These are phyloP conservation scores for Anodontia alba DNA, from an alignment of 2,888 invertebrate species.

Conservation along the genomic window DNA sequence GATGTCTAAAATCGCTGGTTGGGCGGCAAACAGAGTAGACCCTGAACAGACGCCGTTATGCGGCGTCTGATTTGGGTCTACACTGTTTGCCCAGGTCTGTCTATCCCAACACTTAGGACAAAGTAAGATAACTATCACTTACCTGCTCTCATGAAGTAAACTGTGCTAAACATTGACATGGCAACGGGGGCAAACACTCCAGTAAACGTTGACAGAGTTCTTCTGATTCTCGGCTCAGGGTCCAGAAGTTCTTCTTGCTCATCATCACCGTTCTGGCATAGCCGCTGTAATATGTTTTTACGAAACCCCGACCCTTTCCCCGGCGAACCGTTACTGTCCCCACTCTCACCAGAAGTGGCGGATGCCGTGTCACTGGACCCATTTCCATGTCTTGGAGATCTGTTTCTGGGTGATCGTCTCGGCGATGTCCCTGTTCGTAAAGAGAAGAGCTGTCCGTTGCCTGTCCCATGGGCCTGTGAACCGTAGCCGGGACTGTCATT, in stretches of 20 bases:
- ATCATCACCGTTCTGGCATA: not conserved
- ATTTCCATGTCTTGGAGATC: too few relatives aligned
- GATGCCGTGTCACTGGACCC: not conserved
- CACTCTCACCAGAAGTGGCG: not conserved
- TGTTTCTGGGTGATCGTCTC: not conserved
- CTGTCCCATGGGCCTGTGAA: not conserved
- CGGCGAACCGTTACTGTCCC: too few relatives aligned
- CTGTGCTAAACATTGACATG: constrained; percentile 99
- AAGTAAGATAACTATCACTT: too few relatives aligned
- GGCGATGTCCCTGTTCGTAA: not conserved
- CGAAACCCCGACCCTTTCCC: not conserved
- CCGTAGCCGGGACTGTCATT: not conserved
- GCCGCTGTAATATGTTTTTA: not conserved
- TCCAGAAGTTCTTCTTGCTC: not conserved
- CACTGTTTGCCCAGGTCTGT: too few relatives aligned
- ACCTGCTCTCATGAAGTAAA: constrained; percentile 93
- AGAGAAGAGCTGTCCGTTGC: not conserved
- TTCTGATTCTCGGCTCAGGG: constrained; percentile 13
- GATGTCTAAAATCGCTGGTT: too few relatives aligned
- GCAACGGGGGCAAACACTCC: constrained; percentile 99
- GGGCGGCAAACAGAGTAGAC: too few relatives aligned
- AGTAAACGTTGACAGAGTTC: constrained; percentile 93
- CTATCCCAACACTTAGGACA: too few relatives aligned
- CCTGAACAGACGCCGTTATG: too few relatives aligned
- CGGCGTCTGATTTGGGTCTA: too few relatives aligned